Percentiles rank a stretch among this genome's conserved stretches.
These are phyloP conservation scores for Neoscelio sp. DNA, from an alignment of 2,888 invertebrate species.

Conservation along the genomic window DNA sequence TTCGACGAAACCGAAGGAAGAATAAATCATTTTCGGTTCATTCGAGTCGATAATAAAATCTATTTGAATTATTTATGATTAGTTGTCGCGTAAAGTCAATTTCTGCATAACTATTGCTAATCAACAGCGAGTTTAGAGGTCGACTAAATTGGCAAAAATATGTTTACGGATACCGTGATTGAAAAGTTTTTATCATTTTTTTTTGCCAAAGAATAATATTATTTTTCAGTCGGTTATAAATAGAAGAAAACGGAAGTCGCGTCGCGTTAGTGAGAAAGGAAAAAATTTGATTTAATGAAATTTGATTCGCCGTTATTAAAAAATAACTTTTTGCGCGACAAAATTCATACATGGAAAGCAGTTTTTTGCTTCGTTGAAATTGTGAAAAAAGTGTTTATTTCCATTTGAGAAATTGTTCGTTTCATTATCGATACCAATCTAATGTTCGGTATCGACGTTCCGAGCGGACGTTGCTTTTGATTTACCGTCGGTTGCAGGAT, in stretches of 20 bases:
- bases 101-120: too few species aligned
- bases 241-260: too few species aligned
- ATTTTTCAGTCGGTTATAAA: too few species aligned
- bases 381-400: constrained; percentile 19
- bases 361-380: constrained; percentile 2
- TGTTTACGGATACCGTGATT: background rate
- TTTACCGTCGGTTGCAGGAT: constrained; percentile 37
- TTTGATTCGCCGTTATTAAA: too few species aligned
- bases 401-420: constrained; percentile 18
- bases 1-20: constrained; percentile 58
- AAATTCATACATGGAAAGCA: too few species aligned
- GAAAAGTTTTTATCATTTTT: background rate
- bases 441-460: constrained; percentile 5
- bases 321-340: too few species aligned
- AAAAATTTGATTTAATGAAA: too few species aligned
- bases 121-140: constrained; percentile 25
- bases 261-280: too few species aligned
- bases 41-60: constrained; percentile 56
- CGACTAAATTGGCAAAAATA: constrained; percentile 22
- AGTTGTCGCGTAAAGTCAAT: constrained; percentile 11
- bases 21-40: constrained; percentile 64
- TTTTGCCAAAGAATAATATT: background rate
- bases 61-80: constrained; percentile 64
- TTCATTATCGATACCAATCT: background rate
- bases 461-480: constrained; percentile 26